Evolutionary conservation across 2,113 vertebrate species (phyloP).

Genomic region (Forbesichthys papilliferus): DNA sequence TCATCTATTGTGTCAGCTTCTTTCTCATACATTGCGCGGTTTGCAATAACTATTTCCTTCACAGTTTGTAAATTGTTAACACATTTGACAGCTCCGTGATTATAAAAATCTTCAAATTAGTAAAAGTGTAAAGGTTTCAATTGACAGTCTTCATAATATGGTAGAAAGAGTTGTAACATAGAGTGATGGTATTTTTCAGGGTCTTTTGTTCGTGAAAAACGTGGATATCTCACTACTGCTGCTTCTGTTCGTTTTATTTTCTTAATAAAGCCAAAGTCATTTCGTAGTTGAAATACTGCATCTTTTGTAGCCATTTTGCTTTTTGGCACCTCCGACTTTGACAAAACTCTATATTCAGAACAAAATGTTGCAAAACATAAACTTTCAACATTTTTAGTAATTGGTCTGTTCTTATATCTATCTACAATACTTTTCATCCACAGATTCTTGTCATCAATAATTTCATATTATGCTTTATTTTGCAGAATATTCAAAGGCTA

Average conservation of each 20-base stretch:
- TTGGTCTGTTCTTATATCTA: too few relatives aligned
- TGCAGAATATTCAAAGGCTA: too few relatives aligned
- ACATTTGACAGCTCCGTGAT: neutral
- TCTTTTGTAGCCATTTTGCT: neutral
- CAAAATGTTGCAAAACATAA: constrained; percentile 3
- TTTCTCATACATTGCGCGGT: constrained; percentile 9
- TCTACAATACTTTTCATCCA: too few relatives aligned
- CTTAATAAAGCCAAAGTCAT: constrained; percentile 8
- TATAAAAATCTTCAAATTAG: constrained; percentile 1
- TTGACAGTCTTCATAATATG: constrained; percentile 4
- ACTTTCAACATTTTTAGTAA: neutral
- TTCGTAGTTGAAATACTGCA: neutral
- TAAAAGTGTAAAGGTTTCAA: constrained; percentile 3
- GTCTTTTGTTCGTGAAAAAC: constrained; percentile 16
- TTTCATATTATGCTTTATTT: too few relatives aligned
- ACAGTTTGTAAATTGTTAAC: neutral
- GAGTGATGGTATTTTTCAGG: constrained; percentile 14
- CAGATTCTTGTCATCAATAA: too few relatives aligned
- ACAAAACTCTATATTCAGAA: constrained; percentile 3
- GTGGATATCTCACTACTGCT: constrained; percentile 4
- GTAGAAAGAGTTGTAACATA: constrained; percentile 16
- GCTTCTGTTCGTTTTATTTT: neutral
- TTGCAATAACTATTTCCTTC: constrained; percentile 6
- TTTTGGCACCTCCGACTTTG: neutral
- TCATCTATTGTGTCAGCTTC: neutral